Base-by-base conservation (phyloP, 2,888 invertebrate species). In the Agonopterix arenella region DNA sequence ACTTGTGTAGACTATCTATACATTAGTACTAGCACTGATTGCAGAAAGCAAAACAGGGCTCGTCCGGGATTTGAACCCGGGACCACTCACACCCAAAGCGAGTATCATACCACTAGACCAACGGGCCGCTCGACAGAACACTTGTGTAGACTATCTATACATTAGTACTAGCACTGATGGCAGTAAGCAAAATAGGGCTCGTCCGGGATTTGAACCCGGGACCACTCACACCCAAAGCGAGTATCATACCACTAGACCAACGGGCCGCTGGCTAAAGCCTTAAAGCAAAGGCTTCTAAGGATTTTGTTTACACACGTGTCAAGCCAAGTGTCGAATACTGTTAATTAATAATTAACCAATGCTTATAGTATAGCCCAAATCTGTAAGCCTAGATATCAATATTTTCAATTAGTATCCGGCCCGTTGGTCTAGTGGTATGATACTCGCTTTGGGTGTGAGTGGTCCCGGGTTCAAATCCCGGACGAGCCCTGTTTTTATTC, bases 401-500 rank as follows among this genome's bases (percentile, higher is more conserved):
- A n/a, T n/a, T n/a, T n/a, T n/a, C n/a, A n/a, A 8, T 38, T 38
- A 10, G 4, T n/a, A 38, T 10, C 47, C 52, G 78, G 80, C 80
- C 78, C 79, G 78, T 77, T 80, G 79, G 80, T 81, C 78, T 80
- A 79, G 78, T 70, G 79, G 80, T 75, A 80, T 80, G 78, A 80
- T 79, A 78, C 52, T 49, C 53, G 45, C 45, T 48, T 50, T 41
- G 80, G 82, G 80, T 84, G 81, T 76, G 82, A 81, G 80, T 80
- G 81, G 82, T 80, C 79, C 79, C 80, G 80, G 82, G 80, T 82
- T 83, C 80, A 80, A 82, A 80, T 82, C 80, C 80, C 78, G 80
- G 80, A 76, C 80, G 52, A 28, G 43, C 54, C 61, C 53, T 58
- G 13, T 53, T 70, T 69, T 66, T 16, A 16, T 16, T 16, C 16